A percentile compares a stretch with the other conserved stretches of the same genome.
Conservation (phyloP, 1,140 invertebrate genomes). For the Euura lappo region DNA sequence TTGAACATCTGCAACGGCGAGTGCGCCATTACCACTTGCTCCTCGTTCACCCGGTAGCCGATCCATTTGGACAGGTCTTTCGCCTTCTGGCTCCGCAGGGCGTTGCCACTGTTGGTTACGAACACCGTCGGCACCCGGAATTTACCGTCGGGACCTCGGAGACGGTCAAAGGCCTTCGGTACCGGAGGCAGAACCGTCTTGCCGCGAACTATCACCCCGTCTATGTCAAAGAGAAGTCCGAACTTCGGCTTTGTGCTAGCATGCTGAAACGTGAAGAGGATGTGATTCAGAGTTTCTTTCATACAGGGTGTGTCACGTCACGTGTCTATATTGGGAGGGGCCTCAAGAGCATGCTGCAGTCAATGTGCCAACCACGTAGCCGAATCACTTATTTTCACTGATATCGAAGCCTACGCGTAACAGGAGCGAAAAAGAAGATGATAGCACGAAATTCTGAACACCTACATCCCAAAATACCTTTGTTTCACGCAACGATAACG, state of each 20-base stretch:
- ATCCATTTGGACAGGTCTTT: slow-evolving; percentile 70
- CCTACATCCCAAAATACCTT: too few species aligned
- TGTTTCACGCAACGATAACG: not conserved
- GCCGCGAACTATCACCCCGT: slow-evolving; percentile 75
- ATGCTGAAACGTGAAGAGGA: slow-evolving; percentile 36
- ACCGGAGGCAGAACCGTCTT: slow-evolving; percentile 69
- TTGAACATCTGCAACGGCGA: slow-evolving; percentile 72
- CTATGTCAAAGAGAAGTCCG: slow-evolving; percentile 76
- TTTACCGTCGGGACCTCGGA: slow-evolving; percentile 64
- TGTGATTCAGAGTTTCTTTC: not conserved
- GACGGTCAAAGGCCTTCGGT: slow-evolving; percentile 61
- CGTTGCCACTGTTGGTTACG: slow-evolving; percentile 74
- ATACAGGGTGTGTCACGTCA: too few species aligned
- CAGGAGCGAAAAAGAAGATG: too few species aligned
- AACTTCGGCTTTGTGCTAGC: slow-evolving; percentile 59
- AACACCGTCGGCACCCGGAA: slow-evolving; percentile 73
- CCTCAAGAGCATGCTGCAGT: not conserved
- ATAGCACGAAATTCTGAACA: too few species aligned
- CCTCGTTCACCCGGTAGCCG: slow-evolving; percentile 65
- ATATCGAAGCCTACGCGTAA: too few species aligned
- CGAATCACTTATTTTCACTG: not conserved
- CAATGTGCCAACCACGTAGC: not conserved
- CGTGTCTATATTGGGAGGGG: too few species aligned
- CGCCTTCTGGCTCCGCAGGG: slow-evolving; percentile 66
- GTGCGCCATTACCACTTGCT: slow-evolving; percentile 77